Base-by-base conservation (phyloP, 2,113 vertebrate species). In the Brachirus orientalis region DNA sequence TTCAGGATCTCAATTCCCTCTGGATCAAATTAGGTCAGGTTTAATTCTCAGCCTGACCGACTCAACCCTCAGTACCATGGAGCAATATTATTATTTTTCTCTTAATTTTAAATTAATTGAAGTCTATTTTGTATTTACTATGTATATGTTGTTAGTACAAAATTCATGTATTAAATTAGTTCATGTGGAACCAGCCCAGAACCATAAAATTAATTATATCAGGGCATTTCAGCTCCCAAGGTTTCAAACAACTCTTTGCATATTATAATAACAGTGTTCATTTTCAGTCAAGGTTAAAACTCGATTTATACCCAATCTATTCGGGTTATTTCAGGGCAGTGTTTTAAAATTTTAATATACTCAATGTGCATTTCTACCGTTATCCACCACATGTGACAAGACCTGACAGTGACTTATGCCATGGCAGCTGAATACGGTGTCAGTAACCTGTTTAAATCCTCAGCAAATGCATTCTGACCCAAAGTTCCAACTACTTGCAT, bases 271-370 rank as follows among this genome's bases (percentile, higher is more conserved):
- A n/a, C n/a, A n/a, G n/a, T n/a, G n/a, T n/a, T n/a, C 28, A 28
- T 28, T 40, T 44, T 67, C 8, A 68, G 6, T 44, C 44, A 20
- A 51, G 22, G 54, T 72, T 56, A 58, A 69, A 72, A 54, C 38
- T 28, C 41, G 13, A 3, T n/a, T 44, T 41, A 63, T 22, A 59
- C 46, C 28, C 28, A 28, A 28, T 76, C 3, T 8, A 53, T 7
- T 20, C 9, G 8, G 33, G 47, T 69, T 55, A 65, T 62, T 79
- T 72, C 28, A 73, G 46, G 22, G 16, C 44, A 46, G 28, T 54
- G 60, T 61, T 71, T 62, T 59, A 37, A 63, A 64, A 72, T 43
- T 59, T 77, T 72, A 66, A 72, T 74, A 45, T 60, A 69, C 62
- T 80, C 54, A 20, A 54, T 69, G 53, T 53, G 55, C 47, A 50